Conservation (phyloP, 2,113 vertebrate genomes). For the Nothoprocta pentlandii region DNA sequence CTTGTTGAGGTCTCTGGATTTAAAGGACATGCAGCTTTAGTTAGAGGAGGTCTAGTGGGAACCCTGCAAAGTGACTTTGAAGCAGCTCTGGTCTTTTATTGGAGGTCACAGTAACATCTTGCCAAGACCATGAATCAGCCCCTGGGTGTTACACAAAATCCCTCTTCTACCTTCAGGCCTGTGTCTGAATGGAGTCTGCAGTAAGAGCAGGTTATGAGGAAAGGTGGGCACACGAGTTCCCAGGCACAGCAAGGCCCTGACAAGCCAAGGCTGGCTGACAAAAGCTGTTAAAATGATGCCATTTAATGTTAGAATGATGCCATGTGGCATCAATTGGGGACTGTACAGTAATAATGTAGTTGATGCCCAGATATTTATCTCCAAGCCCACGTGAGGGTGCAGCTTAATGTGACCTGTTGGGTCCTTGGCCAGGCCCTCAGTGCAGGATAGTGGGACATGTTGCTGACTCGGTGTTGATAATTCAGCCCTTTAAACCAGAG, state of each 20-base stretch:
- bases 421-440: not conserved
- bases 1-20: not conserved
- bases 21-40: not conserved
- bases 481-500: not conserved
- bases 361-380: fast-evolving
- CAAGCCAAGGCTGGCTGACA: fast-evolving
- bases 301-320: fast-evolving
- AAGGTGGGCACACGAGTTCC: fast-evolving
- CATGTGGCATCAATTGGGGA: fast-evolving
- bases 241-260: not conserved
- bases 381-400: not conserved
- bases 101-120: not conserved
- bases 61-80: not conserved
- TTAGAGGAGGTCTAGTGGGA: not conserved
- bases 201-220: not conserved
- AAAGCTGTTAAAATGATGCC: fast-evolving
- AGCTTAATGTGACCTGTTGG: not conserved
- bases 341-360: fast-evolving
- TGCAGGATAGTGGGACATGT: fast-evolving
- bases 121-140: not conserved
- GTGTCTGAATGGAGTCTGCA: fast-evolving
- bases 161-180: not conserved
- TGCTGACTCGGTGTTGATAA: fast-evolving
- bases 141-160: not conserved
- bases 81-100: not conserved